A percentile compares a stretch with the other conserved stretches of the same genome.
These are phyloP conservation scores for Perca schrenkii DNA, from an alignment of 2,113 vertebrate genomes.

Conservation along the genomic window DNA sequence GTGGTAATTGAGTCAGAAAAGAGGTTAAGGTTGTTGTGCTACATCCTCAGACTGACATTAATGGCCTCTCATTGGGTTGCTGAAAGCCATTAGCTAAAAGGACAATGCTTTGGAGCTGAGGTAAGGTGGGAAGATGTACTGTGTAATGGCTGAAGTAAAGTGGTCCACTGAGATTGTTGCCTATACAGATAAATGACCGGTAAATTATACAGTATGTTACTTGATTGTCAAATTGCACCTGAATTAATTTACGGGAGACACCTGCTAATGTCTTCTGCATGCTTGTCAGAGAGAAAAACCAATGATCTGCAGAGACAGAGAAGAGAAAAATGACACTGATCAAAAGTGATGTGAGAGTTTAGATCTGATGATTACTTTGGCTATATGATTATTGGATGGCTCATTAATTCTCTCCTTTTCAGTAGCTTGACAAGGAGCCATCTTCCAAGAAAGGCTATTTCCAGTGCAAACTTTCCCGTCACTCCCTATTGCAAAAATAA, in stretches of 20 bases:
- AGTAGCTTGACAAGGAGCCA: not conserved
- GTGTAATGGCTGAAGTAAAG: slow-evolving; percentile 36
- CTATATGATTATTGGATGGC: not conserved
- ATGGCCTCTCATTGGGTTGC: slow-evolving; percentile 39
- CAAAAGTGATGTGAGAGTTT: not conserved
- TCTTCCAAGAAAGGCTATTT: not conserved
- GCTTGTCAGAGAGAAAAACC: not conserved
- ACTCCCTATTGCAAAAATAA: not conserved
- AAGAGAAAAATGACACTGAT: not conserved
- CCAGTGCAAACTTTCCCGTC: not conserved
- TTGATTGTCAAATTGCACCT: slow-evolving; percentile 43
- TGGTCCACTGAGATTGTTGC: slow-evolving; percentile 1
- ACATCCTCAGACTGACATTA: slow-evolving; percentile 46
- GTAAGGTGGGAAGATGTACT: slow-evolving; percentile 24
- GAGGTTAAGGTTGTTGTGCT: slow-evolving; percentile 48
- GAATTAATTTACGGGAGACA: slow-evolving; percentile 26
- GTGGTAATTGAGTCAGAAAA: slow-evolving; percentile 42
- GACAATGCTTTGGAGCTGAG: slow-evolving; percentile 23
- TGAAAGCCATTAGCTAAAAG: slow-evolving; percentile 52
- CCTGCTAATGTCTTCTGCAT: slow-evolving; percentile 3
- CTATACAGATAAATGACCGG: not conserved
- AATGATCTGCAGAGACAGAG: not conserved
- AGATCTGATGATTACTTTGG: not conserved
- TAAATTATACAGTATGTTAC: slow-evolving; percentile 26
- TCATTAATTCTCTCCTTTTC: not conserved